Conservation (phyloP, 35 echinoderm and acorn worm species). For the Ophiothrix spiculata region DNA sequence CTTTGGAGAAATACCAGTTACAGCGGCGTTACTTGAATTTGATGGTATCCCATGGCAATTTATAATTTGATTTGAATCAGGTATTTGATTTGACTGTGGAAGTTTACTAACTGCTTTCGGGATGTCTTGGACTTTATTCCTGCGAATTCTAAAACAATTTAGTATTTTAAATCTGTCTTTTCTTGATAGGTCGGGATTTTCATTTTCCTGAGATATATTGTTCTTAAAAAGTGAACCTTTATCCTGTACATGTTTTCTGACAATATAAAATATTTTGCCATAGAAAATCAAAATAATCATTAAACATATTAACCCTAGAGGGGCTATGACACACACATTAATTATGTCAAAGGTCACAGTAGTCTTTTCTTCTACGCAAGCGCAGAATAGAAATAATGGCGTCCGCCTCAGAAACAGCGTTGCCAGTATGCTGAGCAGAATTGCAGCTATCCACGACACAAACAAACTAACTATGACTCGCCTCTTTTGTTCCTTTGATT, state of each 20-base stretch:
- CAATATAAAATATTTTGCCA: slow-evolving; percentile 55
- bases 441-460: slow-evolving; percentile 45
- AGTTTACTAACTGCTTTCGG: no score
- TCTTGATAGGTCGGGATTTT: no score
- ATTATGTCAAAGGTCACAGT: slow-evolving; percentile 6
- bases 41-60: no score
- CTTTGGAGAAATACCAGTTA: no score
- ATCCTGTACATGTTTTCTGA: slow-evolving; percentile 75
- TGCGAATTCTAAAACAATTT: no score
- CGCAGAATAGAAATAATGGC: slow-evolving; percentile 56
- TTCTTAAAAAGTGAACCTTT: slow-evolving; percentile 10
- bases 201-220: no score
- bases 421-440: slow-evolving; percentile 29
- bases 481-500: slow-evolving; percentile 59
- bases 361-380: slow-evolving; percentile 4
- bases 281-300: slow-evolving; percentile 60
- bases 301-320: slow-evolving; percentile 58
- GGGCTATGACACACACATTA: slow-evolving; percentile 47
- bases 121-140: no score
- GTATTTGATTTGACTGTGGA: no score
- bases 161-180: no score
- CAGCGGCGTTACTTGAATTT: no score
- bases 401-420: slow-evolving; percentile 19
- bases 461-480: slow-evolving; percentile 52
- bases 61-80: no score